Evolutionary conservation across 2,888 invertebrate genomes (phyloP).

Genomic region (Loripinus fragilis): DNA sequence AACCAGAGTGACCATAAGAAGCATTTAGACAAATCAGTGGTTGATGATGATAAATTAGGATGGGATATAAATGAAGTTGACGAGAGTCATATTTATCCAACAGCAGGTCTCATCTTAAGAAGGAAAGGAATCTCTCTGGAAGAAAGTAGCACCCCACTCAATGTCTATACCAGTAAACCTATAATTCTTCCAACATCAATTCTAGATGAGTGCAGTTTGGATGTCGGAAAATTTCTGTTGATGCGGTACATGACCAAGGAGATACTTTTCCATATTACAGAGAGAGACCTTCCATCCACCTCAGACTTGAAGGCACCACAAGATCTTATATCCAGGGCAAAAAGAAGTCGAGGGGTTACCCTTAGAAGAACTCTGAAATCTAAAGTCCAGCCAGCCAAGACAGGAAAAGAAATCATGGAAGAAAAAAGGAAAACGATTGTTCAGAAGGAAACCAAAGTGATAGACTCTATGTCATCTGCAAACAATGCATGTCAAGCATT

Average conservation of each 20-base stretch:
- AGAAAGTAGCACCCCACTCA: slow-evolving; percentile 7
- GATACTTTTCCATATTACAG: slow-evolving; percentile 9
- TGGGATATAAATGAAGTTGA: slow-evolving; percentile 23
- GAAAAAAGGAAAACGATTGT: slow-evolving; percentile 7
- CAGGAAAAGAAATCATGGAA: slow-evolving; percentile 29
- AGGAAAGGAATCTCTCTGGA: background rate
- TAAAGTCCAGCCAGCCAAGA: background rate
- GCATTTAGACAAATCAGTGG: background rate
- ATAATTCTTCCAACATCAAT: background rate
- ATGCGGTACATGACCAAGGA: slow-evolving; percentile 8
- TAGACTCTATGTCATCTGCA: slow-evolving; percentile 14
- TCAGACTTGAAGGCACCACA: slow-evolving; percentile 9
- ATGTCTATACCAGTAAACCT: slow-evolving; percentile 16
- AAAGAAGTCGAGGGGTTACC: slow-evolving; percentile 24
- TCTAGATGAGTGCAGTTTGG: background rate
- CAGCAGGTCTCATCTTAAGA: slow-evolving; percentile 14
- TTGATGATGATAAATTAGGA: slow-evolving; percentile 22
- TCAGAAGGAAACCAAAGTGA: slow-evolving; percentile 8
- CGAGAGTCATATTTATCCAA: slow-evolving; percentile 18
- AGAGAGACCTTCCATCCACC: background rate
- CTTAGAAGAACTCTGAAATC: slow-evolving; percentile 12
- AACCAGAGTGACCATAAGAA: slow-evolving; percentile 19
- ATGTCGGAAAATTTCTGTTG: slow-evolving; percentile 14
- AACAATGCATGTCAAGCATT: slow-evolving; percentile 46
- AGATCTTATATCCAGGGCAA: slow-evolving; percentile 7